A percentile compares a stretch with the other conserved stretches of the same genome.
phyloP scores from a whole-genome alignment of 2,113 vertebrate species.

The Pedionomus torquatus region DNA sequence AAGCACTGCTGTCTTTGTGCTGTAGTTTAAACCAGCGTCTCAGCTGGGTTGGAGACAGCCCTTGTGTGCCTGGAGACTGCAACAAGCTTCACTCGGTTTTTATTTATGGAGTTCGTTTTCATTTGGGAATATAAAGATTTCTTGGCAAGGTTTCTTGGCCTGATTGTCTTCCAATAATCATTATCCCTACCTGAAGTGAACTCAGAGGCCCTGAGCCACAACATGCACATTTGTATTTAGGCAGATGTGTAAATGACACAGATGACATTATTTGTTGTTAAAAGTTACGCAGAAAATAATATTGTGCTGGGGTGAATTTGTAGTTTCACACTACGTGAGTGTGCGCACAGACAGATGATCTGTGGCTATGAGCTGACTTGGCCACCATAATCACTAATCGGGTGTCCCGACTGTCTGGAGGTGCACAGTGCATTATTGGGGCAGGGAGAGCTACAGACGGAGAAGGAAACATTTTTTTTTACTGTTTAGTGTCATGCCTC shows the following conservation, averaged over 20 bases:
- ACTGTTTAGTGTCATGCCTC: neutral
- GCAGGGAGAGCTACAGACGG: neutral
- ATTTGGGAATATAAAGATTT: neutral
- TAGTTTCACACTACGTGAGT: neutral
- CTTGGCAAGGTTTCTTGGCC: neutral
- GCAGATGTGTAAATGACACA: neutral
- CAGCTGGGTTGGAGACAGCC: neutral
- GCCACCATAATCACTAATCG: neutral
- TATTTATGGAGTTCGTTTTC: neutral
- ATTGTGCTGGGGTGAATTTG: neutral
- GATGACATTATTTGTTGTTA: neutral
- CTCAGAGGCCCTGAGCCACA: neutral
- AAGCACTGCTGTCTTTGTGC: neutral
- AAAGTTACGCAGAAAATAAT: neutral
- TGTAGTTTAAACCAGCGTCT: neutral
- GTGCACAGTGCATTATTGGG: neutral
- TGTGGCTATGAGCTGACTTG: neutral
- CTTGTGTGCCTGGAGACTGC: neutral
- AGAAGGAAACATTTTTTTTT: neutral
- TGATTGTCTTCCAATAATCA: neutral
- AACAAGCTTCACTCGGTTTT: neutral
- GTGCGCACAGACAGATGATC: too few relatives aligned
- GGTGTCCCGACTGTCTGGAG: neutral
- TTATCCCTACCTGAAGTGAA: neutral
- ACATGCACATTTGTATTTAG: neutral